Conservation (phyloP, 2,888 invertebrate genomes). For the Cordilura impudica region DNA sequence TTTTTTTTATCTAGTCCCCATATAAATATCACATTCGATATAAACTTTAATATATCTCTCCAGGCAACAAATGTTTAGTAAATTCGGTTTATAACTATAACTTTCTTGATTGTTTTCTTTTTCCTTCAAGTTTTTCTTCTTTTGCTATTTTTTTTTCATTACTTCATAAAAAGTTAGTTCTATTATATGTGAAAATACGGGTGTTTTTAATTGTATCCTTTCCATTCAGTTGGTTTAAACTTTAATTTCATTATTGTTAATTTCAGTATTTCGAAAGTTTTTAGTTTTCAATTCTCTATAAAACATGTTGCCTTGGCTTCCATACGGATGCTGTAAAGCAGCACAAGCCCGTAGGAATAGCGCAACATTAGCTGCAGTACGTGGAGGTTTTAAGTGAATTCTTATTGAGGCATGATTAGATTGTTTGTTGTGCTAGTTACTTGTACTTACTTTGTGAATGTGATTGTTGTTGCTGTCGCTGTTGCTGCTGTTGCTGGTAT, state of each 20-base stretch:
- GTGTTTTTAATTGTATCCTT: background rate
- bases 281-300: background rate
- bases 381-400: background rate
- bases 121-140: too few species aligned
- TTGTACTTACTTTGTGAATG: constrained; percentile 46
- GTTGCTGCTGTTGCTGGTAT: constrained; percentile 28
- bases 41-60: too few species aligned
- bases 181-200: too few species aligned
- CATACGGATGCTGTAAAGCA: constrained; percentile 8
- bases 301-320: constrained; percentile 2
- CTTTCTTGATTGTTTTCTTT: too few species aligned
- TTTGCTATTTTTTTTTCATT: background rate
- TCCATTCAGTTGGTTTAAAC: constrained; percentile 13
- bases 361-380: background rate
- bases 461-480: constrained; percentile 31
- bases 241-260: constrained; percentile 49
- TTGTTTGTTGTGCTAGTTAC: background rate
- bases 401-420: background rate
- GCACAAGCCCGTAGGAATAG: background rate
- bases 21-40: too few species aligned
- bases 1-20: too few species aligned
- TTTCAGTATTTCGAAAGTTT: constrained; percentile 10
- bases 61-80: too few species aligned
- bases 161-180: background rate
- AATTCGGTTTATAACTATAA: too few species aligned